Base-by-base conservation (phyloP, 2,888 invertebrate genomes). In the Drosophila anceps region DNA sequence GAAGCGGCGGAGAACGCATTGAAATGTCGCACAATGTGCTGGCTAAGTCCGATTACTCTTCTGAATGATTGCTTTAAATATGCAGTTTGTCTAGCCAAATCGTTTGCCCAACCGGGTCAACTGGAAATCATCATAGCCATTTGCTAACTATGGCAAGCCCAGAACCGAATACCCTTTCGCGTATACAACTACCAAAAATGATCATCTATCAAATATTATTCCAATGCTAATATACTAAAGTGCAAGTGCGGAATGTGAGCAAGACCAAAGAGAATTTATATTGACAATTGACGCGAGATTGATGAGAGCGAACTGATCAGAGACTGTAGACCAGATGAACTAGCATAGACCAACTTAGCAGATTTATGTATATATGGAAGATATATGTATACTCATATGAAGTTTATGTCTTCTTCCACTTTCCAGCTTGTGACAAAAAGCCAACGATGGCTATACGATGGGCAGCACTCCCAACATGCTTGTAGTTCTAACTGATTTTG, bases 21-120 rank as follows among this genome's bases (percentile, higher is more conserved):
- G 73, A 87, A 84, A 87, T 73, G 69, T 64, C 70, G 41, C 73
- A 82, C 82, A 82, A 82, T 88, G 69, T 65, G 66, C 50, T 64
- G 64, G 59, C 64, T 74, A 51, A 81, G 64, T 69, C 82, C 67
- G 78, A 81, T 87, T 73, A 82, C 69, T 84, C 65, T 46, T 24
- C 41, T 64, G 39, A 71, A 57, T 55, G 58, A 27, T 35, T 37
- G 46, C 50, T 55, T 63, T 50, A 71, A 63, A 63, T 51, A 70
- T 75, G 68, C 51, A 75, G 58, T 33, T 55, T 46, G 60, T 55
- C n/a, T 44, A 43, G 29, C 67, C 48, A 31, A 61, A 54, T 31
- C 69, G 48, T 39, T 54, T 20, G 15, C 48, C 59, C 39, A 69
- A 55, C 37, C 37, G 46, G 66, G 69, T 53, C 69, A 67, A 1